Evolutionary conservation across 2,888 invertebrate genomes (phyloP).

Genomic region (Acrocera orbiculus): DNA sequence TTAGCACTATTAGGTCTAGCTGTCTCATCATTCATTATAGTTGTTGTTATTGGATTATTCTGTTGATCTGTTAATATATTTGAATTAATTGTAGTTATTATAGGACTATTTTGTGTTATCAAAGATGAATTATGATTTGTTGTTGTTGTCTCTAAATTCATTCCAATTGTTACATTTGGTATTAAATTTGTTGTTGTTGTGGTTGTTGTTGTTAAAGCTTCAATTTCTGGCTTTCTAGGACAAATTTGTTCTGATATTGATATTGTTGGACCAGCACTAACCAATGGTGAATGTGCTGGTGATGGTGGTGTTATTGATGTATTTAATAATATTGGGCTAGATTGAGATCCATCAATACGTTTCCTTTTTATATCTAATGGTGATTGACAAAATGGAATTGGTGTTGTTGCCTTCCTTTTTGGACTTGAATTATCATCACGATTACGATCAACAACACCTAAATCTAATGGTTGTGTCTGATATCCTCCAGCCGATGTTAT

Average conservation of each 20-base stretch:
- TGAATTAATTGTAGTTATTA: no score
- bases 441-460: slow-evolving; percentile 42
- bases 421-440: slow-evolving; percentile 32
- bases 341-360: slow-evolving; percentile 34
- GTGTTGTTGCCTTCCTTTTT: slow-evolving; percentile 43
- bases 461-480: slow-evolving; percentile 63
- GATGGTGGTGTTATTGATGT: slow-evolving; percentile 15
- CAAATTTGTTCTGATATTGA: slow-evolving; percentile 1
- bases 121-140: no score
- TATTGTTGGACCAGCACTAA: slow-evolving; percentile 35
- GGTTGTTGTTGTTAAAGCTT: slow-evolving; percentile 29
- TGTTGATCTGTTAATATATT: no score
- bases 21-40: slow-evolving; percentile 42
- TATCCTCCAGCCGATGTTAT: slow-evolving; percentile 32
- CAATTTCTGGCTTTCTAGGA: slow-evolving; percentile 16
- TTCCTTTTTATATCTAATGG: slow-evolving; percentile 46
- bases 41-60: no score
- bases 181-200: slow-evolving; percentile 32
- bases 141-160: no score
- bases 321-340: slow-evolving; percentile 12
- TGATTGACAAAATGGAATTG: slow-evolving; percentile 33
- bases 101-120: no score
- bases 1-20: slow-evolving; percentile 29
- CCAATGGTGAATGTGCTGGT: slow-evolving; percentile 32
- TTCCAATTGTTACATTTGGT: no score